Conservation (phyloP, 2,797 vertebrate species). For the Spea hammondii region DNA sequence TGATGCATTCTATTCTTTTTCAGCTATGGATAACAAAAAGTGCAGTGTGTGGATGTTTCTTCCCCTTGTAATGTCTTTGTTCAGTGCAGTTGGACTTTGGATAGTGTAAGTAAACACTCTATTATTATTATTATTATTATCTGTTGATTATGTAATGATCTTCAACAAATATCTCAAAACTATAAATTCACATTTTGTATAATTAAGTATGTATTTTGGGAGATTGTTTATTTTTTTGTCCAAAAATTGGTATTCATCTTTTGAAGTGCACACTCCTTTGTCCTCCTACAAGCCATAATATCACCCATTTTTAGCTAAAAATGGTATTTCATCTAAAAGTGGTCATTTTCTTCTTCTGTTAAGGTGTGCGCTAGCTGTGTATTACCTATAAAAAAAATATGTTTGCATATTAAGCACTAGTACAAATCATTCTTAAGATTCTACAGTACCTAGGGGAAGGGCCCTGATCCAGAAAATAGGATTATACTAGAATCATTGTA, state of each 20-base stretch:
- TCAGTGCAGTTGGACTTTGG: conserved; percentile 84
- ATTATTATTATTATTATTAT: neutral
- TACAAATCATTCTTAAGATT: too few species aligned
- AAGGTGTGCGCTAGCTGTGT: too few species aligned
- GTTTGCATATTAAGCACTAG: too few species aligned
- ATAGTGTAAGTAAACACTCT: conserved; percentile 78
- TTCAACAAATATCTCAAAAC: neutral
- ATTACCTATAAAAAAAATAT: too few species aligned
- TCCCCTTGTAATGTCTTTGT: conserved; percentile 76
- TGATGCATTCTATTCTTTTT: conserved; percentile 22
- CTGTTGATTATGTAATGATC: neutral
- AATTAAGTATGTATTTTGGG: neutral
- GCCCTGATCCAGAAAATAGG: too few species aligned
- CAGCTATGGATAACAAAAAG: conserved; percentile 75
- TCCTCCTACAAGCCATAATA: too few species aligned
- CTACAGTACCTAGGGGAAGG: too few species aligned
- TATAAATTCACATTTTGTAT: neutral
- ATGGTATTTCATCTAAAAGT: too few species aligned
- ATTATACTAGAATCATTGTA: too few species aligned
- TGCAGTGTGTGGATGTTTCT: conserved; percentile 85
- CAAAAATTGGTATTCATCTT: neutral
- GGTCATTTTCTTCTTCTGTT: too few species aligned
- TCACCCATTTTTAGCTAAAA: too few species aligned
- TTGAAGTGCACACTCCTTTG: too few species aligned
- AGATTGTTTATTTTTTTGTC: neutral